Base-by-base conservation (phyloP, 2,888 invertebrate genomes). In the Caenorhabditis sp. region DNA sequence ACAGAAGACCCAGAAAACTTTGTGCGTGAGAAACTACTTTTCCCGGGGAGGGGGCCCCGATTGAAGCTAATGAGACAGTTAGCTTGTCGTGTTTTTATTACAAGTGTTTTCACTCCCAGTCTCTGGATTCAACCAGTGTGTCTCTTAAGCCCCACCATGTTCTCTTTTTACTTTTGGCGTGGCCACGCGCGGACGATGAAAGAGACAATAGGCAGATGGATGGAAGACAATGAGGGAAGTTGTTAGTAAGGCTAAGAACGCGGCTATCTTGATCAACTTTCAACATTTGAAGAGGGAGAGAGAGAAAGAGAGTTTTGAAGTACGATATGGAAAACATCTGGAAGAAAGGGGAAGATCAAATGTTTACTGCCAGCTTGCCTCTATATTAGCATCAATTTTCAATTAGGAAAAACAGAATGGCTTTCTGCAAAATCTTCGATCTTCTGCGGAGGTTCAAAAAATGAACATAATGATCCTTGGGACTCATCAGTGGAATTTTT, bases 31-130 rank as follows among this genome's bases (percentile, higher is more conserved):
- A 41, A 47, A 64, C 24, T 14, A 19, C 14, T 19, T 31, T 19
- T 31, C 19, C 26, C 56, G 56, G 10, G 3, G 51, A 22, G 19
- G 24, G 51, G 54, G 7, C 3, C 19, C 31, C 64, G 49, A 76
- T 61, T 76, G 76, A 76, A 76, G 76, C 68, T 76, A 69, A 69
- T 76, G 51, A 68, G 68, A 76, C 58, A 68, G 61, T 68, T 76
- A 61, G 75, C n/a, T 44, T 69, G 59, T 68, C 59, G 59, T 68
- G 68, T 68, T 69, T 58, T 61, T 61, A 76, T 69, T 69, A 51
- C 68, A 59, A 68, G 68, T 69, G 68, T 76, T 76, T 69, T 76
- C 68, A 75, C 75, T 75, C 68, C 58, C n/a, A n/a, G n/a, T 74
- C 44, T 61, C 44, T 61, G 35, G 35, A 16, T 68, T 35, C 38